These are phyloP conservation scores for Drosophila paramelanica DNA, from an alignment of 2,888 invertebrate genomes.

Conservation along the genomic window DNA sequence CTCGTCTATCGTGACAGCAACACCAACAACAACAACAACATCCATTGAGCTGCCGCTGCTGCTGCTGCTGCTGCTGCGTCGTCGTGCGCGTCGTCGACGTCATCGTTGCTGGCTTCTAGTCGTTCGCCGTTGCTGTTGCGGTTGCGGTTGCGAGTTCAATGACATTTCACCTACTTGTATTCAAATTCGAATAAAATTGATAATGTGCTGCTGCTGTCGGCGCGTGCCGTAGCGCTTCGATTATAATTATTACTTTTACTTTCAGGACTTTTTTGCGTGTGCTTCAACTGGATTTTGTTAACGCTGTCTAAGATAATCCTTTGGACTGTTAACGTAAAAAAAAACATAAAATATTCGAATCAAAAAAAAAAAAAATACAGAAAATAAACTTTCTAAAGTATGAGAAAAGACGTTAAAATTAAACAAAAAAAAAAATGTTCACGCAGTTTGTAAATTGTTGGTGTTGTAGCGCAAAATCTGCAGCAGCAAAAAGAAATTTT, in stretches of 20 bases:
- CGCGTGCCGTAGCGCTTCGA: conserved; percentile 1
- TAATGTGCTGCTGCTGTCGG: conserved; percentile 11
- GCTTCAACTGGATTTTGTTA: neutral
- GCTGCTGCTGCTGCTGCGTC: conserved; percentile 18
- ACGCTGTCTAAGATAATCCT: neutral
- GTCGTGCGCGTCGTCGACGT: conserved; percentile 14
- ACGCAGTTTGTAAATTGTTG: conserved; percentile 22
- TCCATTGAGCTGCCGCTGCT: conserved; percentile 5
- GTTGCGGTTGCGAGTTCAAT: conserved; percentile 63
- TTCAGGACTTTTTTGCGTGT: conserved; percentile 19
- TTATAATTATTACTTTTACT: conserved; percentile 26
- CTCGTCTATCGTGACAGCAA: neutral
- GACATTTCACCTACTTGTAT: conserved; percentile 75
- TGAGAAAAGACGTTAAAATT: conserved; percentile 49
- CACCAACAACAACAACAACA: neutral
- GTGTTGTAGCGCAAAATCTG: conserved; percentile 50
- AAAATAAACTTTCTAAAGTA: conserved; percentile 59
- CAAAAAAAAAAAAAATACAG: conserved; percentile 11
- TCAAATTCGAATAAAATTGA: conserved; percentile 52
- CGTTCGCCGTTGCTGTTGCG: conserved; percentile 23
- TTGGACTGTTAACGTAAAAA: neutral
- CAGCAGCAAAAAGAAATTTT: conserved; percentile 66
- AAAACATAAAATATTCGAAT: neutral
- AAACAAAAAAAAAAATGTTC: conserved; percentile 38
- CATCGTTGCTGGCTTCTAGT: conserved; percentile 28